Conservation (phyloP, 2,888 invertebrate genomes). For the Heliconius ethilla region DNA sequence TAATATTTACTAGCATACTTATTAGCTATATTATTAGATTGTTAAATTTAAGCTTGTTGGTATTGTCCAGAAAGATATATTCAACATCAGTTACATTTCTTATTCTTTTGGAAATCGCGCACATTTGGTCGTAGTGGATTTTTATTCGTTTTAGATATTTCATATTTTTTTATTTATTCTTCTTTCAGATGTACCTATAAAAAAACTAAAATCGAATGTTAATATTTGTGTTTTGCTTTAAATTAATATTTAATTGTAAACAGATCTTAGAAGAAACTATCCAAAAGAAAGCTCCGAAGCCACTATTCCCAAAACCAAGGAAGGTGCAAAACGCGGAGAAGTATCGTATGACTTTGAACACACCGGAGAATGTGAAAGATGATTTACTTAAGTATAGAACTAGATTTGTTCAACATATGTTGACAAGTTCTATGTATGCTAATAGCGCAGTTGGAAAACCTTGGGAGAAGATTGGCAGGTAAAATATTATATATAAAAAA, state of each 20-base stretch:
- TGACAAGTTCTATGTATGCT: conserved; percentile 83
- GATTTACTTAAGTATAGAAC: conserved; percentile 67
- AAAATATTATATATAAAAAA: conserved; percentile 49
- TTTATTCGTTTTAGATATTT: no score
- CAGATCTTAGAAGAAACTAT: conserved; percentile 76
- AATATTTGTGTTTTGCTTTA: no score
- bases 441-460: conserved; percentile 83
- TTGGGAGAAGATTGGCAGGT: conserved; percentile 85
- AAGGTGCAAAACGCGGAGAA: conserved; percentile 55
- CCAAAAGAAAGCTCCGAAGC: conserved; percentile 67
- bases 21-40: no score
- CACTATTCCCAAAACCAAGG: conserved; percentile 48
- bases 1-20: no score
- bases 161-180: no score
- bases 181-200: no score
- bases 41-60: background rate
- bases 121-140: background rate
- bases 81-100: no score
- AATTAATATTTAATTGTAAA: no score
- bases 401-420: conserved; percentile 74
- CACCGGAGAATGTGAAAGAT: conserved; percentile 54
- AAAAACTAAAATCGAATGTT: no score
- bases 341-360: conserved; percentile 63
- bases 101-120: background rate
- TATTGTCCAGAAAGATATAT: background rate